These are phyloP conservation scores for Euzetes globulus DNA, from an alignment of 2,888 invertebrate species.

Conservation along the genomic window DNA sequence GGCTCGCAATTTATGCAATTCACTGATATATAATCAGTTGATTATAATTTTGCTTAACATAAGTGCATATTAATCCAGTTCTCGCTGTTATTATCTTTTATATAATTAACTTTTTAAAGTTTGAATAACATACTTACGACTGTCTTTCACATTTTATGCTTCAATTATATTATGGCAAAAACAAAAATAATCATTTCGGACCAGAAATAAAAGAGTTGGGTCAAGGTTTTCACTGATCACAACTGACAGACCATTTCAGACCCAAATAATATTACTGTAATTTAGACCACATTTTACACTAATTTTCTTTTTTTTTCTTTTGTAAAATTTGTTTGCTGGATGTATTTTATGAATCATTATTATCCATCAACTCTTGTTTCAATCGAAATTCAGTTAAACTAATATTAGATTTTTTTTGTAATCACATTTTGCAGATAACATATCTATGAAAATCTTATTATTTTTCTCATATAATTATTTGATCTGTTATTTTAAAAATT, in stretches of 20 bases:
- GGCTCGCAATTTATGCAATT: neutral
- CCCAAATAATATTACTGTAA: neutral
- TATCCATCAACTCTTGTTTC: no score
- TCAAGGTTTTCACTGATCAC: neutral
- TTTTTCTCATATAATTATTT: no score
- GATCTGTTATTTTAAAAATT: no score
- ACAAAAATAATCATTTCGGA: neutral
- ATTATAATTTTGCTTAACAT: neutral
- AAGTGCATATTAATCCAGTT: neutral
- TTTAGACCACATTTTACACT: neutral
- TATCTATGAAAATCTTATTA: no score
- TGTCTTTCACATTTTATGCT: neutral
- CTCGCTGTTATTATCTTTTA: neutral
- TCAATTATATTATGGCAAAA: neutral
- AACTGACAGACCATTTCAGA: neutral
- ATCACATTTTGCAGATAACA: no score
- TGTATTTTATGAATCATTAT: no score
- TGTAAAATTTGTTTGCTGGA: no score
- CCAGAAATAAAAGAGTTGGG: slow-evolving; percentile 4
- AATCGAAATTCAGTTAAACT: no score
- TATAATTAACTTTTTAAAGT: neutral
- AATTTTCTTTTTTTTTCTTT: no score
- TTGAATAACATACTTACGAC: neutral
- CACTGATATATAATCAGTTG: neutral
- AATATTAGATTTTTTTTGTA: no score